These are phyloP conservation scores for Entomyzon cyanotis DNA, from an alignment of 2,113 vertebrate genomes.

Conservation along the genomic window DNA sequence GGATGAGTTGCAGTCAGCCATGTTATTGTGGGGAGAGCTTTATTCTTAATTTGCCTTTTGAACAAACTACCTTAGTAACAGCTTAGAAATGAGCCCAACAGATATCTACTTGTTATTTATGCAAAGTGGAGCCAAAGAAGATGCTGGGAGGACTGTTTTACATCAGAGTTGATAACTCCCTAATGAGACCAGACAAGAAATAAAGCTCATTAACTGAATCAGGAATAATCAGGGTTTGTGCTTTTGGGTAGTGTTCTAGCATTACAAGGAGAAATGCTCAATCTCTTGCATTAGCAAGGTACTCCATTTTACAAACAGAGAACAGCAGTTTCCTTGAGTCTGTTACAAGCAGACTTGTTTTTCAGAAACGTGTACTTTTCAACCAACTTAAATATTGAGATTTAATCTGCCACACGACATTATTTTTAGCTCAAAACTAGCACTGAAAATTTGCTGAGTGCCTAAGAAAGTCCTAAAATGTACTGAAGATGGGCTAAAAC, in stretches of 20 bases:
- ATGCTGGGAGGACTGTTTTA: neutral
- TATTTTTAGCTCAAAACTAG: constrained; percentile 1
- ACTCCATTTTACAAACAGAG: neutral
- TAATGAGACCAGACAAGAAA: neutral
- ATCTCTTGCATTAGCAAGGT: neutral
- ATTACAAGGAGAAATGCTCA: neutral
- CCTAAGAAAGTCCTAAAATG: neutral
- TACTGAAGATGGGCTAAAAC: neutral
- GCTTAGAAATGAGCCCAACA: neutral
- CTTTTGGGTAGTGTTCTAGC: neutral
- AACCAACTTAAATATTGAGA: neutral
- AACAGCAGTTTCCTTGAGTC: neutral
- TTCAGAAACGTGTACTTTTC: neutral
- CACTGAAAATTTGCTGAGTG: neutral
- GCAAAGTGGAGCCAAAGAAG: neutral
- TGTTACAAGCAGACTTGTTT: neutral
- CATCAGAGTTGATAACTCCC: neutral
- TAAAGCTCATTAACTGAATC: neutral
- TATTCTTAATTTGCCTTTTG: neutral
- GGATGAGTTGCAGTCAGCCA: neutral
- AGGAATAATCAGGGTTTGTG: neutral
- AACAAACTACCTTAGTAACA: neutral
- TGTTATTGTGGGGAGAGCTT: neutral
- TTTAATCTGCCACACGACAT: neutral
- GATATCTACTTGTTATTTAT: neutral